Conservation (phyloP, 1,140 invertebrate species). For the Lerema accius region DNA sequence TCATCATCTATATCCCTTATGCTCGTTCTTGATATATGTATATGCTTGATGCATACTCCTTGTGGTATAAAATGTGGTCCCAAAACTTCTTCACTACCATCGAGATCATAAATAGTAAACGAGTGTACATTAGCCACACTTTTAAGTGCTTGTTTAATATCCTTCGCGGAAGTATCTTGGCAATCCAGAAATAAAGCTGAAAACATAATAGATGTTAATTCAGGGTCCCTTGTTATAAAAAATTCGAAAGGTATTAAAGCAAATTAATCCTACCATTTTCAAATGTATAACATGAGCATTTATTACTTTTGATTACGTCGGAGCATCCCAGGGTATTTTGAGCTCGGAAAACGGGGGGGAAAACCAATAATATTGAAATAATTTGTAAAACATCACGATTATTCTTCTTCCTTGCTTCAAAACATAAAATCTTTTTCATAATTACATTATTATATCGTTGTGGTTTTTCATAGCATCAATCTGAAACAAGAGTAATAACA, state of each 20-base stretch:
- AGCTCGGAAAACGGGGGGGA: constrained; percentile 72
- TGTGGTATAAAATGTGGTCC: constrained; percentile 76
- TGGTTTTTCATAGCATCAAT: constrained; percentile 53
- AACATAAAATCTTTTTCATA: constrained; percentile 74
- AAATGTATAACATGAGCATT: constrained; percentile 75
- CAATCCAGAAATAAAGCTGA: constrained; percentile 75
- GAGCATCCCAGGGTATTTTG: constrained; percentile 76
- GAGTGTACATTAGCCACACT: constrained; percentile 65
- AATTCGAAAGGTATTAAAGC: background rate
- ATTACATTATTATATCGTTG: constrained; percentile 70
- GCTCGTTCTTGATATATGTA: constrained; percentile 92
- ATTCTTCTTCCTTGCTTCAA: constrained; percentile 63
- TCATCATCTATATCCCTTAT: constrained; percentile 89
- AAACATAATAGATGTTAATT: constrained; percentile 37
- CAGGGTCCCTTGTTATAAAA: constrained; percentile 1
- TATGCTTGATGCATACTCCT: constrained; percentile 88
- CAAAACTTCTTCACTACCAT: constrained; percentile 70
- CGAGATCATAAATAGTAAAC: constrained; percentile 70
- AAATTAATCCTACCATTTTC: constrained; percentile 65
- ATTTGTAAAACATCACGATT: constrained; percentile 62
- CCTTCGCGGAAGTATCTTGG: constrained; percentile 65
- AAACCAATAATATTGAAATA: constrained; percentile 72
- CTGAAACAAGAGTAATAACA: constrained; percentile 54
- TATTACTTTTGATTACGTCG: constrained; percentile 65
- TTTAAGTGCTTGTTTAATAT: constrained; percentile 73